A percentile compares a stretch with the other conserved stretches of the same genome.
Evolutionary conservation across 2,113 vertebrate genomes (phyloP).

Genomic region (Cyrtonyx montezumae): DNA sequence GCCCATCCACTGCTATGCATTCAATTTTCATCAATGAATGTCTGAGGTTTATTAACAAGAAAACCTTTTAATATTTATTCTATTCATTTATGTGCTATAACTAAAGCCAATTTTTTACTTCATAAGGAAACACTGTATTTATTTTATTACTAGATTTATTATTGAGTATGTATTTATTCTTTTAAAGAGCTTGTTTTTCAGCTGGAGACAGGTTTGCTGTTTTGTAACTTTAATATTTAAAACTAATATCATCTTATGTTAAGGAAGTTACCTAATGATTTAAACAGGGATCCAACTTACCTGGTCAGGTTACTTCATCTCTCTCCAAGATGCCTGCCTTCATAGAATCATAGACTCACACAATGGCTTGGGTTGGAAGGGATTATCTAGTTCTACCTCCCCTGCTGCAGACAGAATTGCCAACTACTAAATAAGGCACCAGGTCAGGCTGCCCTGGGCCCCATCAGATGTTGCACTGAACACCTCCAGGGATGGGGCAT

Average conservation of each 20-base stretch:
- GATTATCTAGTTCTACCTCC: no score
- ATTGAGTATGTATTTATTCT: background rate
- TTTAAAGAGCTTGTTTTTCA: conserved; percentile 8
- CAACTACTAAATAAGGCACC: no score
- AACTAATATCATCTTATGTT: background rate
- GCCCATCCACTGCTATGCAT: background rate
- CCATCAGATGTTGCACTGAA: no score
- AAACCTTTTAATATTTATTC: background rate
- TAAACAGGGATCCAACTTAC: background rate
- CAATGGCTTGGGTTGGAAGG: no score
- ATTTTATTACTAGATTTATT: background rate
- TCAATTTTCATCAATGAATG: background rate
- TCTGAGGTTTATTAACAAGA: background rate
- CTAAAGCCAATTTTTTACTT: conserved; percentile 28
- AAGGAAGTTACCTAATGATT: background rate
- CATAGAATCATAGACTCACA: no score
- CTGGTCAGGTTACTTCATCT: background rate
- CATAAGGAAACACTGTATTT: background rate
- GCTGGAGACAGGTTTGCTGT: background rate
- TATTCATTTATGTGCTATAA: background rate
- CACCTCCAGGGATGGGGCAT: no score
- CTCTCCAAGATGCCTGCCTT: background rate
- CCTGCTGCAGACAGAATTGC: no score
- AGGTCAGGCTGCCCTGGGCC: no score
- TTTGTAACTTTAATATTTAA: background rate